phyloP scores from a whole-genome alignment of 2,888 invertebrate genomes.

The Onthophagus sagittarius region DNA sequence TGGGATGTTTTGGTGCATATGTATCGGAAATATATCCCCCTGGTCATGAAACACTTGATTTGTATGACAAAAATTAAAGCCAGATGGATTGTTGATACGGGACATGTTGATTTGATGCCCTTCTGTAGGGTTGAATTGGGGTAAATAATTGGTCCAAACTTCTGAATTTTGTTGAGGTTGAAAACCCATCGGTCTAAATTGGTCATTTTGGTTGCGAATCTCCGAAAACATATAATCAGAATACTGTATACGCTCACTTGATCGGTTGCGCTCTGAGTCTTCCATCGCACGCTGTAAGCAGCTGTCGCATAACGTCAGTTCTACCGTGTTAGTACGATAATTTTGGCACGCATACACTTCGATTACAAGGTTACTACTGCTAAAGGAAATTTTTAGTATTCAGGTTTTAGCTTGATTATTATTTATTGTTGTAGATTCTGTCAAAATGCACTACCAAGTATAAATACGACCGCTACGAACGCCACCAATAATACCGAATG shows the following conservation, averaged over 20 bases:
- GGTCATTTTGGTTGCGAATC: slow-evolving; percentile 55
- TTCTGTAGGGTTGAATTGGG: slow-evolving; percentile 21
- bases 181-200: slow-evolving; percentile 55
- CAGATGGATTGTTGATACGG: slow-evolving; percentile 22
- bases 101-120: neutral
- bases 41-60: slow-evolving; percentile 26
- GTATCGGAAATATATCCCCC: slow-evolving; percentile 17
- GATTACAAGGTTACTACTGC: neutral
- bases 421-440: slow-evolving; percentile 6
- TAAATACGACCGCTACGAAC: neutral
- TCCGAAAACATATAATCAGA: slow-evolving; percentile 60
- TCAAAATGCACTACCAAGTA: neutral
- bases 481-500: neutral
- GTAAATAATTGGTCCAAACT: slow-evolving; percentile 34
- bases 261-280: slow-evolving; percentile 38
- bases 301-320: slow-evolving; percentile 9
- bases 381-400: neutral
- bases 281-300: slow-evolving; percentile 35
- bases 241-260: slow-evolving; percentile 51
- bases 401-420: neutral
- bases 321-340: neutral
- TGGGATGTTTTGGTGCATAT: slow-evolving; percentile 31
- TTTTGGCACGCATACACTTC: slow-evolving; percentile 1
- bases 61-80: slow-evolving; percentile 28
- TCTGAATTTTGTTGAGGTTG: slow-evolving; percentile 41